Evolutionary conservation across 2,888 invertebrate genomes (phyloP).

Genomic region (Dynastes maya): DNA sequence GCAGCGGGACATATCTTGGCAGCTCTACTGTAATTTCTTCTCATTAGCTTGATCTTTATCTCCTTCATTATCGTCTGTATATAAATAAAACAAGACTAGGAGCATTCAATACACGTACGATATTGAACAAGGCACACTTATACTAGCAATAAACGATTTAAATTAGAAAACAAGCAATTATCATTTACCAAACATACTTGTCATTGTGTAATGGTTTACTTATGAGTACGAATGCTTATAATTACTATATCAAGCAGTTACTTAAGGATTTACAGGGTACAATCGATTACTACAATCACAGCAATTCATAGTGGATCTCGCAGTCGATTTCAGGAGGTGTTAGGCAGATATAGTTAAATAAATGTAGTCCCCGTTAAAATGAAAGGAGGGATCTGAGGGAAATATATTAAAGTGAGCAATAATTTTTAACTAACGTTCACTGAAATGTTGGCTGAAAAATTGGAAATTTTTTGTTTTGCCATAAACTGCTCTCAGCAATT

Average conservation of each 20-base stretch:
- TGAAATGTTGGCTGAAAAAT: no score
- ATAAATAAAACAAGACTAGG: constrained; percentile 14
- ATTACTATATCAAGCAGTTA: background rate
- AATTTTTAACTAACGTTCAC: no score
- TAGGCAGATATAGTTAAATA: no score
- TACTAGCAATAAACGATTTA: background rate
- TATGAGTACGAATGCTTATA: background rate
- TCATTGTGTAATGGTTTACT: background rate
- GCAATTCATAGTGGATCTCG: no score
- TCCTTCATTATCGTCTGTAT: constrained; percentile 54
- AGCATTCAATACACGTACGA: constrained; percentile 19
- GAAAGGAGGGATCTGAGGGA: no score
- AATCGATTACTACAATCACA: no score
- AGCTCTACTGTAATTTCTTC: constrained; percentile 54
- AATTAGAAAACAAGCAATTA: background rate
- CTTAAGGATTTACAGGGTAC: no score
- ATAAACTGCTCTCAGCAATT: no score
- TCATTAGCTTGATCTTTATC: constrained; percentile 57
- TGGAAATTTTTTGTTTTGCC: no score
- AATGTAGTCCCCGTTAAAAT: no score
- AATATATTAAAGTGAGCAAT: no score
- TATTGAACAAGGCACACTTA: background rate
- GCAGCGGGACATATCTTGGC: constrained; percentile 53
- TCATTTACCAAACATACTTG: background rate
- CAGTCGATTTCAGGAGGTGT: no score